Percentiles rank a stretch among this genome's conserved stretches.
Conservation (phyloP, 2,113 vertebrate genomes). For the Diphyllodes magnificus region DNA sequence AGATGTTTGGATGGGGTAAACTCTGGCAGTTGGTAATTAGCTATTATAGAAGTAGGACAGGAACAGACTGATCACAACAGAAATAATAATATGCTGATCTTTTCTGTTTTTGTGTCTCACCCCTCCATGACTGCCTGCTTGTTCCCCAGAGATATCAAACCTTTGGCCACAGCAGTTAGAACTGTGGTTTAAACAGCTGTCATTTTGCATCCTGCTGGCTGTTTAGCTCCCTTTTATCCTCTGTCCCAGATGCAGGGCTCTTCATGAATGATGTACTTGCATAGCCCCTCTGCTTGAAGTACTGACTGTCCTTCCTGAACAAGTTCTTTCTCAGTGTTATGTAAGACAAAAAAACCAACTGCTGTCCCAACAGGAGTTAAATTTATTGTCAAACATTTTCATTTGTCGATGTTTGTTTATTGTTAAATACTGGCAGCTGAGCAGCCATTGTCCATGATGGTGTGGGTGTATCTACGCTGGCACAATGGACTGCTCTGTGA, state of each 20-base stretch:
- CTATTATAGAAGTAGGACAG: background rate
- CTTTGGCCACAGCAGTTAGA: background rate
- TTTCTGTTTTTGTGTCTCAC: background rate
- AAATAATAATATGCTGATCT: background rate
- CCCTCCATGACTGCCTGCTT: background rate
- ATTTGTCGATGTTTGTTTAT: background rate
- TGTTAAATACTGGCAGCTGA: slow-evolving; percentile 15
- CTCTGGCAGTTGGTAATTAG: background rate
- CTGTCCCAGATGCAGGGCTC: background rate
- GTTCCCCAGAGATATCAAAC: slow-evolving; percentile 11
- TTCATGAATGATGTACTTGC: background rate
- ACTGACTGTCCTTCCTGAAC: background rate
- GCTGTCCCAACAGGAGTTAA: background rate
- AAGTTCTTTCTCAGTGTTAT: background rate
- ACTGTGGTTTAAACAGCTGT: slow-evolving; percentile 32
- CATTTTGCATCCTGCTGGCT: slow-evolving; percentile 22
- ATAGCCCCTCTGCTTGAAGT: background rate
- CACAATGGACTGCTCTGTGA: background rate
- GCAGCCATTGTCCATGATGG: background rate
- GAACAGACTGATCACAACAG: background rate
- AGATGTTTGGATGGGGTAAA: background rate
- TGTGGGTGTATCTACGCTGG: background rate
- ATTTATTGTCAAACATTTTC: background rate
- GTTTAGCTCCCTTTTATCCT: slow-evolving; percentile 12
- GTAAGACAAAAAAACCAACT: background rate